Evolutionary conservation across 2,888 invertebrate genomes (phyloP).

Genomic region (Epinotia demarniana): DNA sequence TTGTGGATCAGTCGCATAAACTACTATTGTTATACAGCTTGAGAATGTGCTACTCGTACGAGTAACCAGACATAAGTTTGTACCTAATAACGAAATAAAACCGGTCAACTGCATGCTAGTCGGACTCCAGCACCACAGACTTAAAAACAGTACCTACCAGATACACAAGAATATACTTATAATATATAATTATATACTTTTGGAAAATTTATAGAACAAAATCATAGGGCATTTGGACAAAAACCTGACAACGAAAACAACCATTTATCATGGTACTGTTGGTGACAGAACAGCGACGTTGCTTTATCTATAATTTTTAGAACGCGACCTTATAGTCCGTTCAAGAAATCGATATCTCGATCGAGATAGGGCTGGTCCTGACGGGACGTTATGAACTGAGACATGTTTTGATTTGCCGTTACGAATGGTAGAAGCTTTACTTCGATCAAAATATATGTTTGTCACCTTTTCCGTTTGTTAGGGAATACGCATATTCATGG

Average conservation of each 20-base stretch:
- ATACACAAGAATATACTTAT: background rate
- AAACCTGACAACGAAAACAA: conserved; percentile 46
- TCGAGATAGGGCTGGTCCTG: conserved; percentile 24
- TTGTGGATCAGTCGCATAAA: no score
- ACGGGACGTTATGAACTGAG: conserved; percentile 14
- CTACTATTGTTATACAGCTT: no score
- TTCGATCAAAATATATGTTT: background rate
- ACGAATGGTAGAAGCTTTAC: conserved; percentile 1
- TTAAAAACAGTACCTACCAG: background rate
- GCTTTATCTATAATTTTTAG: conserved; percentile 43
- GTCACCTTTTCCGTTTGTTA: background rate
- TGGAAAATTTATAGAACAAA: conserved; percentile 4
- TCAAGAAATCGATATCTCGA: conserved; percentile 42
- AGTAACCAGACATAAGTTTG: no score
- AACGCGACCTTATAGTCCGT: conserved; percentile 26
- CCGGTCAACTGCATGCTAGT: no score
- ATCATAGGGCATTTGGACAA: conserved; percentile 39
- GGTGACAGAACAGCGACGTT: conserved; percentile 45
- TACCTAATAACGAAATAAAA: no score
- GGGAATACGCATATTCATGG: background rate
- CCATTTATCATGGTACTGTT: conserved; percentile 50
- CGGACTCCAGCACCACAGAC: no score
- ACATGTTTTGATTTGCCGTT: conserved; percentile 21
- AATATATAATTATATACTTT: background rate
- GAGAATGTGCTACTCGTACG: no score